Conservation (phyloP, 1,140 invertebrate species). For the Paralvinella palmiformis region DNA sequence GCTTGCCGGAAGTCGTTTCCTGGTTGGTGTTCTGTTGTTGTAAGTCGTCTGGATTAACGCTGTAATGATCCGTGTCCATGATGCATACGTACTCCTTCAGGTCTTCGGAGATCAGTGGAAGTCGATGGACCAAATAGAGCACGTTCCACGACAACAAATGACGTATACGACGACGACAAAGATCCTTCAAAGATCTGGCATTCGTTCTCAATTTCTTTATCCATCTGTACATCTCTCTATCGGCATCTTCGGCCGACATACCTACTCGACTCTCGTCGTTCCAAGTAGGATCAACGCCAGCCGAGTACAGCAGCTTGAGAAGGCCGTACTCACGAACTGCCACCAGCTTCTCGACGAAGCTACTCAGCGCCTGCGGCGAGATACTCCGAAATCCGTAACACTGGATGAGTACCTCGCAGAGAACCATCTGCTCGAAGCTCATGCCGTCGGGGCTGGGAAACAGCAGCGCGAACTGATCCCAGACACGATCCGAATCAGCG, state of each 20-base stretch:
- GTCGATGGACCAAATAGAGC: slow-evolving; percentile 7
- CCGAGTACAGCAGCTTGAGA: slow-evolving; percentile 14
- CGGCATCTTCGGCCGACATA: slow-evolving; percentile 6
- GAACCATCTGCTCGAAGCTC: slow-evolving; percentile 16
- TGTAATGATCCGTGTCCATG: slow-evolving; percentile 19
- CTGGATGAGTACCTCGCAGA: slow-evolving; percentile 17
- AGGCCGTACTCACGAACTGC: slow-evolving; percentile 8
- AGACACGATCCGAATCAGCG: slow-evolving; percentile 7
- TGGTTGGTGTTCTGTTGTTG: too few species aligned
- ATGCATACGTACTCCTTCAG: slow-evolving; percentile 17
- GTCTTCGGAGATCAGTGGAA: slow-evolving; percentile 11
- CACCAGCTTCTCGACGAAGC: slow-evolving; percentile 5
- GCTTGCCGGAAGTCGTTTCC: too few species aligned
- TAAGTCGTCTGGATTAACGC: too few species aligned
- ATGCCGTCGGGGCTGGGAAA: slow-evolving; percentile 8
- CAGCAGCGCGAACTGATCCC: slow-evolving; percentile 6
- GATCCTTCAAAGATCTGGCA: slow-evolving; percentile 8
- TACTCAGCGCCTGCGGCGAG: background rate
- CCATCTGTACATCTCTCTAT: slow-evolving; percentile 7
- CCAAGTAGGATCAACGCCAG: slow-evolving; percentile 15
- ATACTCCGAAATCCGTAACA: slow-evolving; percentile 7
- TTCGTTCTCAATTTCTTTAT: background rate
- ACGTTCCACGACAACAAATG: slow-evolving; percentile 13
- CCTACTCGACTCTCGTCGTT: slow-evolving; percentile 8
- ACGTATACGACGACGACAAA: slow-evolving; percentile 8